Base-by-base conservation (phyloP, 2,888 invertebrate species). In the Meiosimyza decipiens region DNA sequence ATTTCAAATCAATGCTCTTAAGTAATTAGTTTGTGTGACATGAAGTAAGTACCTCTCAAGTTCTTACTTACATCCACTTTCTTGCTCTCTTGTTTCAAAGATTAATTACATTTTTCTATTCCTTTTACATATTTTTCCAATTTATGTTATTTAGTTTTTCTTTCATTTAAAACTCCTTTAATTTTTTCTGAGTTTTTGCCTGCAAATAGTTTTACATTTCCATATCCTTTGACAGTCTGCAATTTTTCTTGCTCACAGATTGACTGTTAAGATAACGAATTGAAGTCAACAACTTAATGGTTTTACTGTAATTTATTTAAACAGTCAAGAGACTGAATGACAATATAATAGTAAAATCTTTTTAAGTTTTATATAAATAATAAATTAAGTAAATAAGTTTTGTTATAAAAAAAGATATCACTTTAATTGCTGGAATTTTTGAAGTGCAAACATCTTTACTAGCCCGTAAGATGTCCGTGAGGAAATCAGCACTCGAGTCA, bases 211-310 rank as follows among this genome's bases (percentile, higher is more conserved):
- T 54, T 15, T 54, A 6, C 54, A 16, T 13, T 54, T 54, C n/a
- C 54, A 7, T 54, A 16, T 54, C 54, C 54, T 54, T 54, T 16
- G 54, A 54, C 11, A 15, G 22, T 3, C 59, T 22, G 59, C 28
- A 18, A 60, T 22, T 22, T 60, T 28, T 60, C 59, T 60, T 60
- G 15, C 7, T 60, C 59, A 40, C 40, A 18, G 59, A 60, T 60
- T 18, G 15, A 33, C 15, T 28, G 59, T 28, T 60, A 9, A 60
- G 59, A 60, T 60, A 60, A 60, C 33, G 33, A 12, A 18, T 15
- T 28, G 28, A 60, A 33, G 5, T 55, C 55, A 22, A 22, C 11
- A n/a, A 11, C 12, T 55, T n/a, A 55, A n/a, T 55, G 55, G 6
- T 55, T 55, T 55, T 15, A 18, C 22, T 55, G 15, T 22, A 55